Percentiles rank a stretch among this genome's conserved stretches.
These are phyloP conservation scores for Mamestra configurata DNA, from an alignment of 1,140 invertebrate species.

Conservation along the genomic window DNA sequence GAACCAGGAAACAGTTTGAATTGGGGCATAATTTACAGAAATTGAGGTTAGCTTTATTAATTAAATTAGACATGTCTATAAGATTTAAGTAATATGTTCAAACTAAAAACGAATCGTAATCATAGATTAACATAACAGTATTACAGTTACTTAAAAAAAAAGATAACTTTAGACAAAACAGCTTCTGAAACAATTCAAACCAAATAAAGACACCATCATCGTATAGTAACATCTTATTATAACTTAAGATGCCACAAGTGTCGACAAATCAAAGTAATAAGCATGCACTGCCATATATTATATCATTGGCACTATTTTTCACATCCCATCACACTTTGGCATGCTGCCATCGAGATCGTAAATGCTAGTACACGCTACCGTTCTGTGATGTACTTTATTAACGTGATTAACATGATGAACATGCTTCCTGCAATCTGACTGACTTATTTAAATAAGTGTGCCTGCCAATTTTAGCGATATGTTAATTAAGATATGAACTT, in stretches of 20 bases:
- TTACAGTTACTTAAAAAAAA: no score
- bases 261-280: conserved; percentile 1
- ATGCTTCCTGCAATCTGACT: not conserved
- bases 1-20: not conserved
- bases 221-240: conserved; percentile 10
- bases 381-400: not conserved
- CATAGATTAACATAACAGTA: no score
- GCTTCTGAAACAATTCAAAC: no score
- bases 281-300: conserved; percentile 1
- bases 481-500: not conserved
- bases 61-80: no score
- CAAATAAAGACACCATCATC: not conserved
- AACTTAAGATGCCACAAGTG: not conserved
- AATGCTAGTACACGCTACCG: conserved; percentile 32
- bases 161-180: no score
- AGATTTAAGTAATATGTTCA: no score
- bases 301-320: conserved; percentile 29
- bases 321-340: conserved; percentile 35
- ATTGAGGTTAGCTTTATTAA: not conserved
- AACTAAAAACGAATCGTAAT: no score
- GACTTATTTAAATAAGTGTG: not conserved
- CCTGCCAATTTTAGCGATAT: not conserved
- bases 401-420: not conserved
- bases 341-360: conserved; percentile 16
- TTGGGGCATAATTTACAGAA: not conserved